Evolutionary conservation across 2,113 vertebrate species (phyloP).

Genomic region (Etheostoma spectabile): DNA sequence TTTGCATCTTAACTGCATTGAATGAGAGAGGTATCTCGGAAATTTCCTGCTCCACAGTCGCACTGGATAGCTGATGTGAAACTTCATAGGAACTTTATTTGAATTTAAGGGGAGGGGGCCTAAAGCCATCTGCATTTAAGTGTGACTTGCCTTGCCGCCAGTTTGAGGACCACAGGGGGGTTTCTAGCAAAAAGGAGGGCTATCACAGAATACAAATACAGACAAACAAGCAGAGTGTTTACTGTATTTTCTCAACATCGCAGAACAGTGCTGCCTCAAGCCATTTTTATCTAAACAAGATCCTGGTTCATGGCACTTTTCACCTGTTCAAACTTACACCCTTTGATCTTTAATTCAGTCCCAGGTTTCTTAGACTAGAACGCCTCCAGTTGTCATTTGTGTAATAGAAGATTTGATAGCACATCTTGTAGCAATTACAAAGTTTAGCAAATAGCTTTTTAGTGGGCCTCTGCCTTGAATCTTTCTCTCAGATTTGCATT

Average conservation of each 20-base stretch:
- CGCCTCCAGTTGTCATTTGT: slow-evolving; percentile 33
- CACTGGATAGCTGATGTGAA: slow-evolving; percentile 15
- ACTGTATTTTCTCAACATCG: background rate
- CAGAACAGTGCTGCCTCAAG: slow-evolving; percentile 21
- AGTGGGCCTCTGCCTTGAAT: slow-evolving; percentile 35
- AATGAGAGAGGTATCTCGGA: slow-evolving; percentile 23
- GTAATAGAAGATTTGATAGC: slow-evolving; percentile 36
- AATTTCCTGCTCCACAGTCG: slow-evolving; percentile 15
- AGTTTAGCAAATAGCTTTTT: slow-evolving; percentile 50
- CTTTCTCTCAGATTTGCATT: slow-evolving; percentile 50
- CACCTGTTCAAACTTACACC: slow-evolving; percentile 34
- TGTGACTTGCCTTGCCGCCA: background rate
- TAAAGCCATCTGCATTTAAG: slow-evolving; percentile 15
- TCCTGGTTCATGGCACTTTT: slow-evolving; percentile 24
- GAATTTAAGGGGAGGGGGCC: slow-evolving; percentile 7
- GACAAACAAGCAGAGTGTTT: slow-evolving; percentile 22
- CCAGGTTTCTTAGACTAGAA: slow-evolving; percentile 20
- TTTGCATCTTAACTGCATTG: slow-evolving; percentile 50
- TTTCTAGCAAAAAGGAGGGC: background rate
- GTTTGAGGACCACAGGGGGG: background rate
- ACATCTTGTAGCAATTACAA: slow-evolving; percentile 50
- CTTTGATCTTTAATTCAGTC: slow-evolving; percentile 35
- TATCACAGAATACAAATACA: slow-evolving; percentile 20
- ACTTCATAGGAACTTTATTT: slow-evolving; percentile 42
- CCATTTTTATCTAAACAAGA: slow-evolving; percentile 28